Conservation (phyloP, 2,888 invertebrate species). For the Andricus quercusramuli region DNA sequence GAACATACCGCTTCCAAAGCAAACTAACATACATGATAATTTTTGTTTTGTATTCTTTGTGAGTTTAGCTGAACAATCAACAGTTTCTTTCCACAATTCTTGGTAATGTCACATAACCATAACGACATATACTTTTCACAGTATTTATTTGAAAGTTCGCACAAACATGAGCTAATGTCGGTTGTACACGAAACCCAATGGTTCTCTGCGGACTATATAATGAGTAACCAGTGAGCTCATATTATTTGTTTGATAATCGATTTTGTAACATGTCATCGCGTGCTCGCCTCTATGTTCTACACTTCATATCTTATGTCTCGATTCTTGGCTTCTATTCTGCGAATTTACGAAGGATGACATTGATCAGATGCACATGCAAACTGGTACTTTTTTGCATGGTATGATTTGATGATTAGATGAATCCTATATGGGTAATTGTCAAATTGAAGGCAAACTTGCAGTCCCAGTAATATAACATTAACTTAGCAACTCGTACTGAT, state of each 20-base stretch:
- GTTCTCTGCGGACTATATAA: slow-evolving; percentile 55
- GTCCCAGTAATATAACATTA: too few species aligned
- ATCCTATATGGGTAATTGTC: too few species aligned
- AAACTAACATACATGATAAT: background rate
- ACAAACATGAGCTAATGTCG: slow-evolving; percentile 18
- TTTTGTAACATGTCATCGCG: slow-evolving; percentile 76
- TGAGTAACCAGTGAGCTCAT: slow-evolving; percentile 66
- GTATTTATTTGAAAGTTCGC: slow-evolving; percentile 30
- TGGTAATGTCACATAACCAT: slow-evolving; percentile 2
- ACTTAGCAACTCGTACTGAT: too few species aligned
- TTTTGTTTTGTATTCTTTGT: background rate
- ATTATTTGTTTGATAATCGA: slow-evolving; percentile 77
- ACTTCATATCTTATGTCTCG: slow-evolving; percentile 20
- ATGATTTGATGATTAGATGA: slow-evolving; percentile 19
- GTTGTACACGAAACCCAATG: slow-evolving; percentile 31
- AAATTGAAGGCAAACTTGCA: too few species aligned
- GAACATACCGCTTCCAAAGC: background rate
- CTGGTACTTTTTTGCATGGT: background rate
- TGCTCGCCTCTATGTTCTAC: slow-evolving; percentile 60
- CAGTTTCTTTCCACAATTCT: background rate
- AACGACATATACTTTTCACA: slow-evolving; percentile 24
- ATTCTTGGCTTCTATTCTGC: slow-evolving; percentile 24
- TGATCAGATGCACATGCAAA: slow-evolving; percentile 27
- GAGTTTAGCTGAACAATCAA: background rate
- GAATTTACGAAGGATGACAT: slow-evolving; percentile 25